phyloP scores from a whole-genome alignment of 2,888 invertebrate genomes.

The Ophonus ardosiacus region DNA sequence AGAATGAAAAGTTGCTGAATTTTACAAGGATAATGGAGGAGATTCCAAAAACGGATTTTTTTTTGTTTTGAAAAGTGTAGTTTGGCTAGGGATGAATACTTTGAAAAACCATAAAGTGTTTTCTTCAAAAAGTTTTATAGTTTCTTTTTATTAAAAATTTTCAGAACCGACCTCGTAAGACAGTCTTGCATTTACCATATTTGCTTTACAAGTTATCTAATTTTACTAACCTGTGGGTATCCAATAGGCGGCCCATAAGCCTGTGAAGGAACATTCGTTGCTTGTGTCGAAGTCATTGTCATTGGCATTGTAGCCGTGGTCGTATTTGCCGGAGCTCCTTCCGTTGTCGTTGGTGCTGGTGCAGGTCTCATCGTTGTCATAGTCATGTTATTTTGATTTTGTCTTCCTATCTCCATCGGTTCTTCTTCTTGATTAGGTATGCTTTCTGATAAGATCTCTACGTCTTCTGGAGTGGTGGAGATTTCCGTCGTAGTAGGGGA shows the following conservation, averaged over 20 bases:
- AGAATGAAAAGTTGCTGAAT: too few species aligned
- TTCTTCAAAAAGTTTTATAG: too few species aligned
- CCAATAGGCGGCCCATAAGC: conserved; percentile 60
- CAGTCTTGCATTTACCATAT: too few species aligned
- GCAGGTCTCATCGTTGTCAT: neutral
- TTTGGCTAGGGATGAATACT: too few species aligned
- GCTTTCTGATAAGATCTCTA: conserved; percentile 25
- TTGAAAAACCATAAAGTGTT: too few species aligned
- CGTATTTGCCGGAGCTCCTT: neutral
- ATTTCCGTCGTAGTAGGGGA: neutral
- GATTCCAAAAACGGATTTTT: too few species aligned
- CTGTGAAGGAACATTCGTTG: conserved; percentile 14
- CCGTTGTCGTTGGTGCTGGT: neutral
- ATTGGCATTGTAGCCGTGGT: neutral
- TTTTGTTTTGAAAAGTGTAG: too few species aligned
- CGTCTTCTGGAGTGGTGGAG: conserved; percentile 17
- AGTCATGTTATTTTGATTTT: neutral
- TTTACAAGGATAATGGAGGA: too few species aligned
- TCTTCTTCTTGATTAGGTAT: conserved; percentile 44
- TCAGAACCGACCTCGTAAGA: too few species aligned
- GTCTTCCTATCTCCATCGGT: conserved; percentile 22
- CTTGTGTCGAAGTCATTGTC: neutral
- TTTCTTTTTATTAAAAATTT: too few species aligned
- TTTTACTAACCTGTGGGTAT: conserved; percentile 40
- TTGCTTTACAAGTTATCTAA: neutral